phyloP scores from a whole-genome alignment of 2,888 invertebrate species.

The Sinelater perroti region DNA sequence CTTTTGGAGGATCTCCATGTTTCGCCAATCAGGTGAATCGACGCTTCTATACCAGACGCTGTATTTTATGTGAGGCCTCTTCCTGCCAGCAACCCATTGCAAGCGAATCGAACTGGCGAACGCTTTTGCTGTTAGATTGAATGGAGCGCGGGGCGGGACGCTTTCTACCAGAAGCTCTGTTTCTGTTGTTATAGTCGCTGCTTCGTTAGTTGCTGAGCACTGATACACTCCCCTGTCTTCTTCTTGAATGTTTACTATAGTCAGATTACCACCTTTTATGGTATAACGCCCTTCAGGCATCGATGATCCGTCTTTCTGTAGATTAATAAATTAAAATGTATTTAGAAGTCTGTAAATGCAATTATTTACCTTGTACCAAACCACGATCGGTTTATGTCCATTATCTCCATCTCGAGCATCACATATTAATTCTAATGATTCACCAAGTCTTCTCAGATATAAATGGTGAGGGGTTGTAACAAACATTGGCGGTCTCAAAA shows the following conservation, averaged over 20 bases:
- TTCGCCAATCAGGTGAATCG: constrained; percentile 83
- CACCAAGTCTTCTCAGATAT: constrained; percentile 84
- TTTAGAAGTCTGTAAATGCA: background rate
- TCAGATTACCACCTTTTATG: constrained; percentile 80
- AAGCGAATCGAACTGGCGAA: constrained; percentile 77
- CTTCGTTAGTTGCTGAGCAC: constrained; percentile 86
- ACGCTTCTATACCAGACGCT: constrained; percentile 86
- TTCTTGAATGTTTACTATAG: constrained; percentile 81
- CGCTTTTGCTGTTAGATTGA: constrained; percentile 82
- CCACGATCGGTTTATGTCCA: constrained; percentile 70
- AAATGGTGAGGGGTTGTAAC: constrained; percentile 81
- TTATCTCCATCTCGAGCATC: constrained; percentile 76
- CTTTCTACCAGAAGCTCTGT: constrained; percentile 85
- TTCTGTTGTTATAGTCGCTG: constrained; percentile 82
- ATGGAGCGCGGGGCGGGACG: constrained; percentile 89
- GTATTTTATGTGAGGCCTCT: constrained; percentile 80
- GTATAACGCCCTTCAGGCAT: constrained; percentile 74
- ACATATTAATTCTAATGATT: constrained; percentile 84
- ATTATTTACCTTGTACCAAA: constrained; percentile 71
- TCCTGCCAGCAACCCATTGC: constrained; percentile 84
- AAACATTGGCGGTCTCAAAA: constrained; percentile 86
- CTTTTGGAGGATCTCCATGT: constrained; percentile 76
- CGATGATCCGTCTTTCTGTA: constrained; percentile 77
- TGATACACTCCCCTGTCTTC: constrained; percentile 88
- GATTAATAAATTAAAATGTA: constrained; percentile 37